Percentiles rank a stretch among this genome's conserved stretches.
Evolutionary conservation across 2,888 invertebrate species (phyloP).

Genomic region (Conops quadrifasciatus): DNA sequence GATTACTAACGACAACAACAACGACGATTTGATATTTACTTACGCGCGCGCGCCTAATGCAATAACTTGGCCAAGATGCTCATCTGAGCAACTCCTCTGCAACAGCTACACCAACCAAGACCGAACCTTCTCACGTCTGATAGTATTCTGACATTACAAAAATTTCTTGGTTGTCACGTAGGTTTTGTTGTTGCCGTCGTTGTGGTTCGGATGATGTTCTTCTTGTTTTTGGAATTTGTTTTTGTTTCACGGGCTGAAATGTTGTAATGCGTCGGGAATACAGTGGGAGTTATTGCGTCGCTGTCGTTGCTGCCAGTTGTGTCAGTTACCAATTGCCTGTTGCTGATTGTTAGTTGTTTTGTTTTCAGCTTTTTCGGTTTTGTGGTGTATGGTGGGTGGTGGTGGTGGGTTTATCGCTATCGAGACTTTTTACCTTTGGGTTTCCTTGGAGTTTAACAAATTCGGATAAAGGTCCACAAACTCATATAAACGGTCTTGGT

Average conservation of each 20-base stretch:
- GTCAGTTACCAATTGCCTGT: background rate
- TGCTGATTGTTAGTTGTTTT: background rate
- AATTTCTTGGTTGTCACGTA: background rate
- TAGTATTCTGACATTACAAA: too few species aligned
- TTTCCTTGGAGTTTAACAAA: too few species aligned
- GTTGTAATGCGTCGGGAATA: background rate
- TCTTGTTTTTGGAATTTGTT: background rate
- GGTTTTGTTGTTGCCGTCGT: background rate
- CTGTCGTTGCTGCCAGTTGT: background rate
- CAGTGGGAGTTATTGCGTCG: background rate
- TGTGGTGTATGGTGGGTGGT: background rate
- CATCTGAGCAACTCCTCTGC: too few species aligned
- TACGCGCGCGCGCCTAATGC: too few species aligned
- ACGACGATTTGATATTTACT: background rate
- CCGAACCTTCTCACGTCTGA: too few species aligned
- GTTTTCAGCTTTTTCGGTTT: background rate
- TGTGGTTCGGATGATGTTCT: background rate
- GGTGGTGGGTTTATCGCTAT: too few species aligned
- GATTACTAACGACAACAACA: conserved; percentile 4
- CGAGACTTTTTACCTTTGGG: too few species aligned
- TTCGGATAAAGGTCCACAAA: too few species aligned
- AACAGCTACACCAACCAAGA: too few species aligned
- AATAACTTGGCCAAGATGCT: too few species aligned
- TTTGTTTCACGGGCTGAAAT: conserved; percentile 6
- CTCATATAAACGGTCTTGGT: too few species aligned